phyloP scores from a whole-genome alignment of 35 echinoderm and acorn worm genomes.

The Amphiura filiformis region DNA sequence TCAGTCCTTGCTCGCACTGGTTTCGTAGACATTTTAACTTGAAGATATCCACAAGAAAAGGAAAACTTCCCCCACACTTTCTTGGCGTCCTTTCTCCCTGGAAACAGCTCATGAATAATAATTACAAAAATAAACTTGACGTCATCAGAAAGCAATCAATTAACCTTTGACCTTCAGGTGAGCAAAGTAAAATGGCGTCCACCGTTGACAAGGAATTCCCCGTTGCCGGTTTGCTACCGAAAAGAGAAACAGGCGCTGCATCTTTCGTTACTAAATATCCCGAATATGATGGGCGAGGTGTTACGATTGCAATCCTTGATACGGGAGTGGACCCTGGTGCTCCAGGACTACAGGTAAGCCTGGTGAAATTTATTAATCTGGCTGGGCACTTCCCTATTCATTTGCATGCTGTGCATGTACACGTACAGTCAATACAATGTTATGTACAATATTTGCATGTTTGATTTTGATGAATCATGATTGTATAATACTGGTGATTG shows the following conservation, averaged over 20 bases:
- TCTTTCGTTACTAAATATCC: conserved; percentile 90
- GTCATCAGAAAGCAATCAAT: background rate
- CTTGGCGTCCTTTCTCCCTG: background rate
- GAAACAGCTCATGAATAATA: conserved; percentile 18
- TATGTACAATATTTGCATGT: too few species aligned
- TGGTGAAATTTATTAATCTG: background rate
- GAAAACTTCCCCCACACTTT: too few species aligned
- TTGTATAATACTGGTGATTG: too few species aligned
- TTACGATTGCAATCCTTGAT: conserved; percentile 86
- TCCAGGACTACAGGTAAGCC: conserved; percentile 87
- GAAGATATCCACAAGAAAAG: background rate
- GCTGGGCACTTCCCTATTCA: background rate
- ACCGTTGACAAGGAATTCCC: conserved; percentile 82
- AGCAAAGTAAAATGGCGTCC: conserved; percentile 72
- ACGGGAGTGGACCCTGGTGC: conserved; percentile 99
- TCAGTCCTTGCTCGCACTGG: conserved; percentile 52
- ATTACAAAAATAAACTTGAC: conserved; percentile 2
- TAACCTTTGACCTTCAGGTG: conserved; percentile 26
- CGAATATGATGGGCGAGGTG: conserved; percentile 96
- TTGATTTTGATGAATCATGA: too few species aligned
- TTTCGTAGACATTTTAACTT: conserved; percentile 61
- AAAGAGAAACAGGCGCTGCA: conserved; percentile 88
- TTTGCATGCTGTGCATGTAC: background rate
- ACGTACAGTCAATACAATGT: too few species aligned
- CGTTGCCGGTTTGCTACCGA: conserved; percentile 76